Conservation (phyloP, 2,888 invertebrate genomes). For the Drosophila tanythrix region DNA sequence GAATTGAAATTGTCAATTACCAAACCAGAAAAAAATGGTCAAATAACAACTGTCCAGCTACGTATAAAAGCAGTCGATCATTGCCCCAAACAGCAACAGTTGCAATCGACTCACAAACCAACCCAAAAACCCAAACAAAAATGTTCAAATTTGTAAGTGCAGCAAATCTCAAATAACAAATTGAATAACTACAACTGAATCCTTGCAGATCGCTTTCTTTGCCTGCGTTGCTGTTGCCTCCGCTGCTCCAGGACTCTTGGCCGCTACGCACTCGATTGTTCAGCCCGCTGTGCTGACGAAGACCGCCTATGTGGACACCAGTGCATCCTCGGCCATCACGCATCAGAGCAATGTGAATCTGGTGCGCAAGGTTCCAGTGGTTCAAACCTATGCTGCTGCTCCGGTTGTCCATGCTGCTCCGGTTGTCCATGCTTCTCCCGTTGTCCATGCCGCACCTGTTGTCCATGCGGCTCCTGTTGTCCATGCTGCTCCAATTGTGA, state of each 20-base stretch:
- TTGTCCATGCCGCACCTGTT: conserved; percentile 66
- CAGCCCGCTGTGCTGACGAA: conserved; percentile 81
- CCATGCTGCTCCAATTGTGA: conserved; percentile 30
- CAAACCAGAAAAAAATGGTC: conserved; percentile 24
- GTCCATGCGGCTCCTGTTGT: conserved; percentile 82
- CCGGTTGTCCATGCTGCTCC: conserved; percentile 35
- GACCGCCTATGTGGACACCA: conserved; percentile 79
- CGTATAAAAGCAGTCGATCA: conserved; percentile 68
- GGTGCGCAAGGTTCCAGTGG: conserved; percentile 84
- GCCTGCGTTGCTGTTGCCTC: conserved; percentile 86
- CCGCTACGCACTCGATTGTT: conserved; percentile 78
- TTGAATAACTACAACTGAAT: neutral
- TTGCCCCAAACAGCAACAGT: conserved; percentile 70
- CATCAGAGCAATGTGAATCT: conserved; percentile 87
- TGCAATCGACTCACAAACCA: conserved; percentile 62
- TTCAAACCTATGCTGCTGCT: conserved; percentile 54
- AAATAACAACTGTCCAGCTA: conserved; percentile 19
- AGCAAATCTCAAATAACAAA: neutral
- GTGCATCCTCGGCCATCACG: conserved; percentile 86
- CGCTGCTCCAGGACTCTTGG: conserved; percentile 82
- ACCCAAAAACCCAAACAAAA: conserved; percentile 59
- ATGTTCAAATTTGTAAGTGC: conserved; percentile 85
- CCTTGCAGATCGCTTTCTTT: conserved; percentile 86
- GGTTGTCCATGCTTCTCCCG: conserved; percentile 43
- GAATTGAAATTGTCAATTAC: conserved; percentile 52